Base-by-base conservation (phyloP, 2,888 invertebrate species). In the Mesorhabditis sp. region DNA sequence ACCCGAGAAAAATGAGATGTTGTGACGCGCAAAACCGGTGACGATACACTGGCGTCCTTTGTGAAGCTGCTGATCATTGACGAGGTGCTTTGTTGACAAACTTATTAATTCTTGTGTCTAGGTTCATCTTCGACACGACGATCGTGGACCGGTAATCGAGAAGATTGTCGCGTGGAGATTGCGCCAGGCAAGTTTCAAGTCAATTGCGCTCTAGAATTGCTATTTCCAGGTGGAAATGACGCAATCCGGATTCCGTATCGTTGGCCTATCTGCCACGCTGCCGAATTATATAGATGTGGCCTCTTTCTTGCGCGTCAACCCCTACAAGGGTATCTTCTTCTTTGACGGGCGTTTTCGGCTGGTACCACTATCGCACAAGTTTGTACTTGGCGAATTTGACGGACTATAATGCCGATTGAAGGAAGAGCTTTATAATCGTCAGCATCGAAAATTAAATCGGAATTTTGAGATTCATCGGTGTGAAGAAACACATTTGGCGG, bases 1-100 rank as follows among this genome's bases (percentile, higher is more conserved):
- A 99, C 98, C 0, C 98, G 98, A 0, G 98, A 99, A 87, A 99
- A 99, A 85, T 98, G 98, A 97, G 98, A 99, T 86, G 95, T 99
- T 5, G 94, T 98, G 2, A 97, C 97, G 0, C 90, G 98, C 77
- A 99, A 99, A 82, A 87, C 86, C 89, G 92, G 94, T 5, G 95
- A 95, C 86, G 92, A 93, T 4, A 92, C 92, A 67, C 88, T 97
- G 50, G 92, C 94, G 0, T 92, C 92, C 77, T 90, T 95, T 69
- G 95, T 98, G 0, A 92, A 93, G 82, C 89, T 98, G 43, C 88
- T 98, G 5, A 98, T 98, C 80, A 93, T 95, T 77, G 97, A 97
- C 86, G 97, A 98, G 69, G 71, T 72, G n/a, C 45, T 50, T 50
- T n/a, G 44, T 63, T 63, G 10, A 10, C 41, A n/a, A 10, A n/a